A percentile compares a stretch with the other conserved stretches of the same genome.
Evolutionary conservation across 1,140 invertebrate species (phyloP).

Genomic region (Penaeus chinensis): DNA sequence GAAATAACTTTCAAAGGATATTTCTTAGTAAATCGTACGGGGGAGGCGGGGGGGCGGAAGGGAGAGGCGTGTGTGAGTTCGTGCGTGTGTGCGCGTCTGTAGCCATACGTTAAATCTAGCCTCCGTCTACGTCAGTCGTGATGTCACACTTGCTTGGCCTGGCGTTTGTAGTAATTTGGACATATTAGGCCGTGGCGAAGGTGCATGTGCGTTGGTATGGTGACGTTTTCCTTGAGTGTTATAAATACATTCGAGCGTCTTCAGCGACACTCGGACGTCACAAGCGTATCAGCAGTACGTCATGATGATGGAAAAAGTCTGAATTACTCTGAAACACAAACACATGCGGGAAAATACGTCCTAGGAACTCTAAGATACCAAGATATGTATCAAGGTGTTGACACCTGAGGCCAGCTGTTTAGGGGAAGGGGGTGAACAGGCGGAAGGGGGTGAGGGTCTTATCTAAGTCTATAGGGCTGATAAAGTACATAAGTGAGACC

Average conservation of each 20-base stretch:
- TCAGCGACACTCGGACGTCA: not conserved
- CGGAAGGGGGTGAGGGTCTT: too few relatives aligned
- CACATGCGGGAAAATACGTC: constrained; percentile 1
- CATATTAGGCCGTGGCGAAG: too few relatives aligned
- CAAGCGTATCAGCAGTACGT: not conserved
- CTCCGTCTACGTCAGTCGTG: not conserved
- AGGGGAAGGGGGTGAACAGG: too few relatives aligned
- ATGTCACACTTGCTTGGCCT: too few relatives aligned
- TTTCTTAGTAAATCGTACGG: constrained; percentile 57
- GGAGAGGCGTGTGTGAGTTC: constrained; percentile 24
- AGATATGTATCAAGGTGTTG: too few relatives aligned
- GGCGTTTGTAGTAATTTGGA: too few relatives aligned
- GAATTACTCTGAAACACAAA: not conserved
- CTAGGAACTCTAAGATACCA: not conserved
- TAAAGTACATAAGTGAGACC: too few relatives aligned
- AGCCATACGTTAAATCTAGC: constrained; percentile 5
- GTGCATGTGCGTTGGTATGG: too few relatives aligned
- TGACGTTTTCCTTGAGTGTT: too few relatives aligned
- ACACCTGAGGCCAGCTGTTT: too few relatives aligned
- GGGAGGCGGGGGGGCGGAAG: constrained; percentile 36
- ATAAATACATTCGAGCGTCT: not conserved
- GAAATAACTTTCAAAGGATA: constrained; percentile 58
- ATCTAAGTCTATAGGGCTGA: too few relatives aligned
- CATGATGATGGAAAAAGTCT: not conserved
- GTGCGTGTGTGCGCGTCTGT: constrained; percentile 24